Evolutionary conservation across 2,113 vertebrate species (phyloP).

Genomic region (Nothobranchius kuhntae): DNA sequence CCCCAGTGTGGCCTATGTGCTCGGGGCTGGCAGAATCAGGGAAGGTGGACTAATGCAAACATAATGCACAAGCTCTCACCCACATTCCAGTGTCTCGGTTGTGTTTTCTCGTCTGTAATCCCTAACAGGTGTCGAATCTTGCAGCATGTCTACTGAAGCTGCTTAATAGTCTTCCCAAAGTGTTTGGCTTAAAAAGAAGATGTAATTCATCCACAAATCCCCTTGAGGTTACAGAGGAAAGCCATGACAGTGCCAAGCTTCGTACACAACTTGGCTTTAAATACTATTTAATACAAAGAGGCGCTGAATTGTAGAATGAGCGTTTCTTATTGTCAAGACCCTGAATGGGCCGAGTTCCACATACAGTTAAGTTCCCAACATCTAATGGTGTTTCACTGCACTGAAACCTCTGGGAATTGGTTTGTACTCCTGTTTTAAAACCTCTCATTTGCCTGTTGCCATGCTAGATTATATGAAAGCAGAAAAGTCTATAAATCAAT

Average conservation of each 20-base stretch:
- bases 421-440: not conserved
- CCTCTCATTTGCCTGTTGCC: not conserved
- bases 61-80: constrained; percentile 31
- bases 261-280: constrained; percentile 44
- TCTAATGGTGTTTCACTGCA: not conserved
- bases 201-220: constrained; percentile 18
- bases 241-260: constrained; percentile 23
- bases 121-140: constrained; percentile 49
- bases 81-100: constrained; percentile 25
- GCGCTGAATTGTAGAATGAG: constrained; percentile 3
- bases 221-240: constrained; percentile 40
- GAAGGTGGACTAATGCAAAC: constrained; percentile 61
- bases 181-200: constrained; percentile 37
- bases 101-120: constrained; percentile 35
- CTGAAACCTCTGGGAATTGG: no score
- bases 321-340: constrained; percentile 16
- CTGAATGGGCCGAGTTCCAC: not conserved
- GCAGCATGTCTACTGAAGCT: constrained; percentile 24
- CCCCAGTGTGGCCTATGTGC: constrained; percentile 52
- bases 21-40: constrained; percentile 57
- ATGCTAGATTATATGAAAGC: not conserved
- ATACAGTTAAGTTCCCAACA: not conserved
- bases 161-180: constrained; percentile 18
- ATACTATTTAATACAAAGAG: constrained; percentile 40
- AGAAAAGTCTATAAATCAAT: not conserved